These are phyloP conservation scores for Bugula neritina DNA, from an alignment of 2,888 invertebrate species.

Conservation along the genomic window DNA sequence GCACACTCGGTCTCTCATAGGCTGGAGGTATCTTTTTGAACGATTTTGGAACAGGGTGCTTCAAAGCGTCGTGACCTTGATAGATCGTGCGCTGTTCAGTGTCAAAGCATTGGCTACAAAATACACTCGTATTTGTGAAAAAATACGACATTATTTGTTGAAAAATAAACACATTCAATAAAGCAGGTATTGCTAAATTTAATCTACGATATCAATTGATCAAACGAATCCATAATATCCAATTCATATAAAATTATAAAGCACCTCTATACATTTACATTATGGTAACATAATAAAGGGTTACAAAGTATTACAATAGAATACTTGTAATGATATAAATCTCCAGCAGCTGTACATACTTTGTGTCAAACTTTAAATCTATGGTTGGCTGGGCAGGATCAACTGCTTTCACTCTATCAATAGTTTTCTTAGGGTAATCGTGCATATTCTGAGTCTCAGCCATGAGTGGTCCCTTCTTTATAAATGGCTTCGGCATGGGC, in stretches of 20 bases:
- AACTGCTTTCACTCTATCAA: constrained; percentile 31
- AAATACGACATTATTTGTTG: no score
- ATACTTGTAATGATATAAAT: no score
- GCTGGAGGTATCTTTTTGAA: constrained; percentile 32
- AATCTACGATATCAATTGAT: no score
- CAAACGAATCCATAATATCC: no score
- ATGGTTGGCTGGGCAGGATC: constrained; percentile 44
- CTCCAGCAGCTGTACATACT: constrained; percentile 34
- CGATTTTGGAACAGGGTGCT: constrained; percentile 39
- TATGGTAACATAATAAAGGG: no score
- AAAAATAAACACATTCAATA: no score
- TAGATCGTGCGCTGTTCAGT: constrained; percentile 46
- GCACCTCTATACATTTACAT: no score
- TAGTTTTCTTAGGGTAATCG: constrained; percentile 4
- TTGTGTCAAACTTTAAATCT: constrained; percentile 44
- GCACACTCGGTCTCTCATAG: constrained; percentile 38
- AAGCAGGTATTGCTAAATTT: no score
- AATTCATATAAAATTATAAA: no score
- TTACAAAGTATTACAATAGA: no score
- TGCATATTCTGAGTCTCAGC: constrained; percentile 22
- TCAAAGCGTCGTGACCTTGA: constrained; percentile 41
- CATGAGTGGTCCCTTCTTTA: constrained; percentile 21
- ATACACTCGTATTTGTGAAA: no score
- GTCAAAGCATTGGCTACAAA: constrained; percentile 39
- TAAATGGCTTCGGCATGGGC: neutral